Evolutionary conservation across 2,797 vertebrate species (phyloP), one percentile per base, ranked within the genome.

Genomic region (Salarias fasciatus): DNA sequence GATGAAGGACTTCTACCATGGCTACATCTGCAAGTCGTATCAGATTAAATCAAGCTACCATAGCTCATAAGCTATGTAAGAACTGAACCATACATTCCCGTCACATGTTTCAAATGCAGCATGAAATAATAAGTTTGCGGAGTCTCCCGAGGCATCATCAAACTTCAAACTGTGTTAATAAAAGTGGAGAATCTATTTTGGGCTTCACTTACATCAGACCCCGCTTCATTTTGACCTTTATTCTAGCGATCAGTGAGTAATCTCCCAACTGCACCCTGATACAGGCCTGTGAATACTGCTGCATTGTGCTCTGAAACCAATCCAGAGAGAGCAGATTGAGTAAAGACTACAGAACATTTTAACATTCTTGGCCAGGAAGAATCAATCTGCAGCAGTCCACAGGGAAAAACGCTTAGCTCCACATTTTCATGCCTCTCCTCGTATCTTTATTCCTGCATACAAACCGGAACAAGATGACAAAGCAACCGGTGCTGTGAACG

Each of bases 31-130:
- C 63, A 62, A 81, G 82, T 86, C 81, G 33, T 59, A 54, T 75
- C 72, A 36, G 53, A 86, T 90, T 70, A 89, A 75, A 76, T 87
- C 86, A 88, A 47, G 75, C 79, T 49, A 63, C 46, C 77, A 55
- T 54, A 61, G 75, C 68, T 82, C 74, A 73, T 83, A 72, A 86
- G 68, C 80, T 80, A 82, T 86, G 82, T 69, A 84, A 76, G 78
- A 86, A 86, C 70, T 83, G 71, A 86, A 82, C 75, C 80, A 80
- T 83, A 84, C 71, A 84, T 79, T 83, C 57, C 62, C 15, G 44
- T 89, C 85, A 82, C 86, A 83, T 80, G 77, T 77, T 88, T 84
- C 63, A 76, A 89, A 86, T 77, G 80, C 75, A 58, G 86, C 79
- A 82, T 89, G 80, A 90, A 87, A 87, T 86, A 83, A 86, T 82